Conservation (phyloP, 2,113 vertebrate species). For the Psephotus haematonotus region DNA sequence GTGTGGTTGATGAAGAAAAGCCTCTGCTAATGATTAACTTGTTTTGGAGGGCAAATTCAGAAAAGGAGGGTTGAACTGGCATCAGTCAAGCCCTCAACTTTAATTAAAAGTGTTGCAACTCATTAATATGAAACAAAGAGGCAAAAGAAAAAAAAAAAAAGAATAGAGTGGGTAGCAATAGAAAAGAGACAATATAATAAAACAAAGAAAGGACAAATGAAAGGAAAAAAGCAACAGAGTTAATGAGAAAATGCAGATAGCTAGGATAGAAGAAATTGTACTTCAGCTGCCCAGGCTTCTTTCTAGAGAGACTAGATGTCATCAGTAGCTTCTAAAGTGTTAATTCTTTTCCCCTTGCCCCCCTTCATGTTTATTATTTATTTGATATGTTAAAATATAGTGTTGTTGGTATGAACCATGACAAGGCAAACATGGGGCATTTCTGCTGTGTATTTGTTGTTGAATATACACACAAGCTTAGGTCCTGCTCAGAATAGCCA, state of each 20-base stretch:
- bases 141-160: background rate
- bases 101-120: background rate
- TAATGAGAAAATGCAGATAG: background rate
- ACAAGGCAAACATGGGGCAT: background rate
- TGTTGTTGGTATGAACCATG: background rate
- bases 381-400: background rate
- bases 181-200: background rate
- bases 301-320: background rate
- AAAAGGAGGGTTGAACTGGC: background rate
- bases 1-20: background rate
- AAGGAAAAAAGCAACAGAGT: background rate
- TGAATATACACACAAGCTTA: background rate
- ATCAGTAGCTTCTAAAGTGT: background rate
- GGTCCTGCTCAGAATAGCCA: background rate
- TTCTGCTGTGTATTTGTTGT: background rate
- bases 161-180: background rate
- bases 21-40: background rate
- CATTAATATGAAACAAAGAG: background rate
- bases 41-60: background rate
- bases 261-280: background rate
- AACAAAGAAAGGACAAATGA: background rate
- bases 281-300: background rate
- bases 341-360: background rate
- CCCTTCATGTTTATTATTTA: background rate
- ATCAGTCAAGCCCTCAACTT: conserved; percentile 18